phyloP scores from a whole-genome alignment of 1,140 invertebrate species.

The Homalodisca vitripennis region DNA sequence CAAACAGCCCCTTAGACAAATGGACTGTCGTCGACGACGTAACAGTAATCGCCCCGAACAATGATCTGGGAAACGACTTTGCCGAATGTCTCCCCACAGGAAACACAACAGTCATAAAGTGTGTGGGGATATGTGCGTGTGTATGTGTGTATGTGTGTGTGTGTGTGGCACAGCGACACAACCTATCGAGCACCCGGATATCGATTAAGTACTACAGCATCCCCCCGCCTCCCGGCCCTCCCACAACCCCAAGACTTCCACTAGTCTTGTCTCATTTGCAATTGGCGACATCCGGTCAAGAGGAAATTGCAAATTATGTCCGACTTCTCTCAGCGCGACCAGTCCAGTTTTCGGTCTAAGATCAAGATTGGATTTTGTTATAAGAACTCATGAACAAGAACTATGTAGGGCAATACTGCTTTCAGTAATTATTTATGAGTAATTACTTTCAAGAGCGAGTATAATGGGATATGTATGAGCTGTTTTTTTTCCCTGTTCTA shows the following conservation, averaged over 20 bases:
- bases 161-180: not conserved
- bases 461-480: too few relatives aligned
- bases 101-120: conserved; percentile 6
- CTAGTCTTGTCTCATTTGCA: not conserved
- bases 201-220: conserved; percentile 18
- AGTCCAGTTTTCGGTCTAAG: too few relatives aligned
- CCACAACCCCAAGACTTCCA: not conserved
- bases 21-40: not conserved
- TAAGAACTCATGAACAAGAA: too few relatives aligned
- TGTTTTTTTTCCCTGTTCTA: too few relatives aligned
- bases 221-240: not conserved
- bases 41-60: not conserved
- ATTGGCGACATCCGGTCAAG: not conserved
- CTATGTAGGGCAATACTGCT: too few relatives aligned
- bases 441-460: too few relatives aligned
- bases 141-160: not conserved
- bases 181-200: conserved; percentile 19
- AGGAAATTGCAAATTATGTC: too few relatives aligned
- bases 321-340: too few relatives aligned
- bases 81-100: not conserved
- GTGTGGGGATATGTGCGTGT: not conserved
- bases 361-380: too few relatives aligned
- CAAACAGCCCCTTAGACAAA: not conserved
- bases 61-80: not conserved
- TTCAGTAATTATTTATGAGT: too few relatives aligned